phyloP scores from a whole-genome alignment of 2,113 vertebrate genomes.

The Nothoprocta pentlandii region DNA sequence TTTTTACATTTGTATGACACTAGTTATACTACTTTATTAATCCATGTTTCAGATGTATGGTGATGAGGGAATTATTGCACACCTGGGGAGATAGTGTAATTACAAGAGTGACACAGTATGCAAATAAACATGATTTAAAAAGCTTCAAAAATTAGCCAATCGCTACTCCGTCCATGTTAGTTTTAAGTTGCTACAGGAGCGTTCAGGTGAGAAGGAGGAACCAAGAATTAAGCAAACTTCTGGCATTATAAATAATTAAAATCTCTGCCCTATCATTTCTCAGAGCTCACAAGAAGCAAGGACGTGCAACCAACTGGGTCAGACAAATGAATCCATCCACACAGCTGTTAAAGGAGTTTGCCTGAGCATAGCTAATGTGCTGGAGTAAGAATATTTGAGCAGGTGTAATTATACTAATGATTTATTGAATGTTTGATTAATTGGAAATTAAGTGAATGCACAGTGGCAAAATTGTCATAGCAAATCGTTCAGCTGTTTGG shows the following conservation, averaged over 20 bases:
- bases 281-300: constrained; percentile 67
- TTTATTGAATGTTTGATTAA: constrained; percentile 87
- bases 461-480: constrained; percentile 81
- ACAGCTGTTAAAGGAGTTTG: constrained; percentile 48
- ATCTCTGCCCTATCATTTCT: constrained; percentile 74
- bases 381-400: constrained; percentile 67
- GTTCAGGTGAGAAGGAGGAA: constrained; percentile 62
- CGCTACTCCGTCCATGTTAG: constrained; percentile 56
- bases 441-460: constrained; percentile 84
- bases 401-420: constrained; percentile 85
- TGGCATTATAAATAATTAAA: constrained; percentile 80
- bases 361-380: constrained; percentile 71
- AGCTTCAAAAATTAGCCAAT: constrained; percentile 76
- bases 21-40: constrained; percentile 77
- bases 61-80: constrained; percentile 77
- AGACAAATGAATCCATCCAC: constrained; percentile 75
- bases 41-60: constrained; percentile 70
- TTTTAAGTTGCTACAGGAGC: constrained; percentile 71
- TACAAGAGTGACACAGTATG: constrained; percentile 76
- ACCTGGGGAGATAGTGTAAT: constrained; percentile 80
- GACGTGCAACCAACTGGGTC: constrained; percentile 74
- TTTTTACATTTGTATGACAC: constrained; percentile 66
- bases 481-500: constrained; percentile 80
- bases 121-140: constrained; percentile 79
- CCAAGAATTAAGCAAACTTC: constrained; percentile 58